These are phyloP conservation scores for Fringilla coelebs DNA, from an alignment of 2,797 vertebrate genomes.

Conservation along the genomic window DNA sequence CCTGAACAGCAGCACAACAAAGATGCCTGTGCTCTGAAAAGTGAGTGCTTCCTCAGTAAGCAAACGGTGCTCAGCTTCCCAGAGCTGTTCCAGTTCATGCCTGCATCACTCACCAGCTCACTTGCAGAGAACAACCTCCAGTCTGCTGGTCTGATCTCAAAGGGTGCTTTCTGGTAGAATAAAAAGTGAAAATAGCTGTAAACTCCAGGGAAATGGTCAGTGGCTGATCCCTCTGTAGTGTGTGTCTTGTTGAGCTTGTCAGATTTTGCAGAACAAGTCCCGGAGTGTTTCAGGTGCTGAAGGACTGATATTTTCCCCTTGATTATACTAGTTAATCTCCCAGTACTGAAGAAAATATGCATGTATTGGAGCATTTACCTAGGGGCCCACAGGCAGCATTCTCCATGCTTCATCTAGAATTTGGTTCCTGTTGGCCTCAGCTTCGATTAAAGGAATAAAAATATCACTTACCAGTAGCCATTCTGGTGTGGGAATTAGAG, in stretches of 20 bases:
- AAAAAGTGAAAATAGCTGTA: not conserved
- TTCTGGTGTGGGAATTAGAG: not conserved
- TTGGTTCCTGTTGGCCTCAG: not conserved
- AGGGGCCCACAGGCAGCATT: not conserved
- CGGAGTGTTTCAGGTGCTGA: rapidly evolving
- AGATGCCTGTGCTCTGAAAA: not conserved
- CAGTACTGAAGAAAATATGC: not conserved
- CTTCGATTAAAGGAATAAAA: not conserved
- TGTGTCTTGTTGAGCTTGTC: not conserved
- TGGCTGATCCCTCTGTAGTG: not conserved
- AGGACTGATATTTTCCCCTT: not conserved
- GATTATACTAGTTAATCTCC: not conserved
- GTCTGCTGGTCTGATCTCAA: not conserved
- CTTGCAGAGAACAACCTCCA: not conserved
- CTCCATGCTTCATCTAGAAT: not conserved
- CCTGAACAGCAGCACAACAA: not conserved
- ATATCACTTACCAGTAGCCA: not conserved
- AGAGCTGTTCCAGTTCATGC: not conserved
- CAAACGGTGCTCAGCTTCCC: not conserved
- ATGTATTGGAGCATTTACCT: not conserved
- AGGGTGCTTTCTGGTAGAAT: not conserved
- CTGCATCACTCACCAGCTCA: not conserved
- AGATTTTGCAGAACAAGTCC: not conserved
- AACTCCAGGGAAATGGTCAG: not conserved
- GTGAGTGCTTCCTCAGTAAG: not conserved